Conservation (phyloP, 1,140 invertebrate species). For the Cyrtorhinus lividipennis region DNA sequence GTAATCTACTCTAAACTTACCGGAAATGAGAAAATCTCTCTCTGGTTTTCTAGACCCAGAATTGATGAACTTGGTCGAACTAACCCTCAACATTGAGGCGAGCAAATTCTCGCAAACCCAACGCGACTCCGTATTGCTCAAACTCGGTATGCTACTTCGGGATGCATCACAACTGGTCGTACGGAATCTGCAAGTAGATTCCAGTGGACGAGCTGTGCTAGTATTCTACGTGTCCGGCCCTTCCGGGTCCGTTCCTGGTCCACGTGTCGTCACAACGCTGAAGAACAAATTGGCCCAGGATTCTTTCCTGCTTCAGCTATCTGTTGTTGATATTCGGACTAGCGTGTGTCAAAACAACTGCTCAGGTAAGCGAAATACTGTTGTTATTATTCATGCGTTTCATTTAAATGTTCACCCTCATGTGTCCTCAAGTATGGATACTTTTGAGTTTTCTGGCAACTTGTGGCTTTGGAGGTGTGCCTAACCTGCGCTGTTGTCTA, state of each 20-base stretch:
- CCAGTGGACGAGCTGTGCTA: constrained; percentile 41
- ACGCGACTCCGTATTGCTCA: constrained; percentile 53
- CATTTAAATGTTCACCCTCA: no score
- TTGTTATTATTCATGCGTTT: no score
- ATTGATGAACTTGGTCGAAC: constrained; percentile 58
- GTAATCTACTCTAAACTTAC: no score
- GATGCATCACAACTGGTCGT: constrained; percentile 48
- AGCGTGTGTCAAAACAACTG: constrained; percentile 83
- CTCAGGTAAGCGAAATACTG: no score
- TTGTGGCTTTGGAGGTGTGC: no score
- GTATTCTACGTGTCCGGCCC: constrained; percentile 44
- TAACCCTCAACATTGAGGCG: constrained; percentile 57
- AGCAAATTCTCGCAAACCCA: constrained; percentile 50
- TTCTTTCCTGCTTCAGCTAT: constrained; percentile 52
- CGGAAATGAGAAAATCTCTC: no score
- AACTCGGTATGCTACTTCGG: constrained; percentile 57
- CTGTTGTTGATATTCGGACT: constrained; percentile 61
- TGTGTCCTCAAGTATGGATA: no score
- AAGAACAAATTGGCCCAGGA: constrained; percentile 51
- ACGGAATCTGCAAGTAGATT: constrained; percentile 43
- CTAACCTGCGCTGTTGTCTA: no score
- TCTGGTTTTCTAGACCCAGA: constrained; percentile 52
- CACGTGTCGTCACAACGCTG: constrained; percentile 43
- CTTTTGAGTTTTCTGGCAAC: no score
- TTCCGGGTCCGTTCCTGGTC: constrained; percentile 35